Base-by-base conservation (phyloP, 2,888 invertebrate species). In the Tinea trinotella region DNA sequence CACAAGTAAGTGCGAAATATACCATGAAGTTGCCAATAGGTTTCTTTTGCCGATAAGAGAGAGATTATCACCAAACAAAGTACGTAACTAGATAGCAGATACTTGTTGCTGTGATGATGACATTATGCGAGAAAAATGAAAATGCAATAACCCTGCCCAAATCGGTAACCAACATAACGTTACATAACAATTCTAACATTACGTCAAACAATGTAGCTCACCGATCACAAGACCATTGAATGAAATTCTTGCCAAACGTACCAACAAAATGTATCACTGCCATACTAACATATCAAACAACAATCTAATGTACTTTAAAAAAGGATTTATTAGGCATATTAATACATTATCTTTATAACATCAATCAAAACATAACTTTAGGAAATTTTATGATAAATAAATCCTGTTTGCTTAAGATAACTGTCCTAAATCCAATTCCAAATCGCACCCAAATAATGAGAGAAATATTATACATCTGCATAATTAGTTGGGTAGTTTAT, bases 141-240 rank as follows among this genome's bases (percentile, higher is more conserved):
- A 13, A 13, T 40, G 13, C 40, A 40, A 40, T 13, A 40, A 40
- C 2, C 40, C 40, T n/a, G 40, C 40, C 40, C 3, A 40, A 40
- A 40, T 40, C 40, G 40, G 40, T 40, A 7, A 40, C 40, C 13
- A 13, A 40, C 40, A 40, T 40, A n/a, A 40, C 40, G 15, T 40
- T 40, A 12, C 40, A 40, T 40, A 40, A 40, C 40, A 40, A 12
- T 13, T 13, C 40, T 40, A 40, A 40, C 2, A 40, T 40, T 40
- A n/a, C 40, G 40, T 40, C 40, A 12, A 40, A 13, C 15, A 12
- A 40, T 13, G 2, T 40, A 13, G 40, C 40, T 40, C 40, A 40
- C 30, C n/a, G 40, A 40, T 40, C 40, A 40, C 40, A 40, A 40
- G 40, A 40, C 40, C 35, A 35, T 40, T 40, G 40, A 40, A 40